Evolutionary conservation across 2,888 invertebrate genomes (phyloP).

Genomic region (Drosophila merina): DNA sequence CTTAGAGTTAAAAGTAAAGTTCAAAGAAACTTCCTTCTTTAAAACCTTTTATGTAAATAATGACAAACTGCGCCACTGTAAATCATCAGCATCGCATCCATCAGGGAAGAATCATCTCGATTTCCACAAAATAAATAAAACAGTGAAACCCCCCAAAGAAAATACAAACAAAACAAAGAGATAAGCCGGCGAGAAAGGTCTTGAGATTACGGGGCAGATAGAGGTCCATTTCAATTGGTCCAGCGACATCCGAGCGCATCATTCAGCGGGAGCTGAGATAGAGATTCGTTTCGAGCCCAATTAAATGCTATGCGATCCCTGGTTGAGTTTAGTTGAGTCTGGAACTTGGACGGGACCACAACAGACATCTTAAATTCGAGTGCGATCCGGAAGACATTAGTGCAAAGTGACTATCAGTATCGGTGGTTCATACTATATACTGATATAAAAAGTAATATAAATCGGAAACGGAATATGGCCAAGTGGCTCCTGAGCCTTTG

Average conservation of each 20-base stretch:
- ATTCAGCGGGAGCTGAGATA: conserved; percentile 29
- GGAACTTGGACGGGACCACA: conserved; percentile 54
- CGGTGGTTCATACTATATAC: conserved; percentile 24
- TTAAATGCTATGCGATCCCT: conserved; percentile 66
- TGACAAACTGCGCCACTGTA: conserved; percentile 46
- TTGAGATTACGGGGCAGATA: conserved; percentile 61
- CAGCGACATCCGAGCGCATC: conserved; percentile 42
- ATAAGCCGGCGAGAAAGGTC: conserved; percentile 62
- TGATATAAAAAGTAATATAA: conserved; percentile 18
- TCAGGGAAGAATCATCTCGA: conserved; percentile 13
- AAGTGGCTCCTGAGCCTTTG: conserved; percentile 44
- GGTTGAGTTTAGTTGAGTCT: conserved; percentile 70
- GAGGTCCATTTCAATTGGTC: conserved; percentile 54
- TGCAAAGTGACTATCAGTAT: conserved; percentile 43
- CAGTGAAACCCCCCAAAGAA: conserved; percentile 44
- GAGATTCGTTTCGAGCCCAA: conserved; percentile 39
- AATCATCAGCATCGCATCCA: conserved; percentile 48
- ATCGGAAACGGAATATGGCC: conserved; percentile 42
- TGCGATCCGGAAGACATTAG: conserved; percentile 21
- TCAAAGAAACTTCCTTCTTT: not conserved
- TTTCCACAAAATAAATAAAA: conserved; percentile 38
- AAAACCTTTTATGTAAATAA: conserved; percentile 46
- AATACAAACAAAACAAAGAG: conserved; percentile 52
- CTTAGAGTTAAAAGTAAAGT: no score
- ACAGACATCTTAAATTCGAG: conserved; percentile 30